Conservation (phyloP, 2,113 vertebrate species). For the Mus pahari region DNA sequence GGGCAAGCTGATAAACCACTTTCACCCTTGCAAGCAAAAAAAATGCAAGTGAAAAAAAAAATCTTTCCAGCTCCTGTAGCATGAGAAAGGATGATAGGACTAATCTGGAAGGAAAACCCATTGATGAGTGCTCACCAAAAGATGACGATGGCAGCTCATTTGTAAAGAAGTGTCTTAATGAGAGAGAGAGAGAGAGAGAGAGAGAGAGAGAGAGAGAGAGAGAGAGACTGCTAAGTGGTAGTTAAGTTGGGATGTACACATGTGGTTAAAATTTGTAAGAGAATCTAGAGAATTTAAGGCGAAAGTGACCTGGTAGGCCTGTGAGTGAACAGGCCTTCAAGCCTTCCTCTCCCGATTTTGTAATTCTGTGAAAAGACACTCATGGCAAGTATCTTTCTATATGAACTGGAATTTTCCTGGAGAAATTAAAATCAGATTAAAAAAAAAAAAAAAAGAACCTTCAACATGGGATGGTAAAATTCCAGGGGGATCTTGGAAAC, state of each 20-base stretch:
- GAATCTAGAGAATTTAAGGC: constrained; percentile 25
- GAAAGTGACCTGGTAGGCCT: not conserved
- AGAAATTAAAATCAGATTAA: not conserved
- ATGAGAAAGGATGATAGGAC: not conserved
- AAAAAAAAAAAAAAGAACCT: constrained; percentile 22
- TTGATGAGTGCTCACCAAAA: not conserved
- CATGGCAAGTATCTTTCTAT: not conserved
- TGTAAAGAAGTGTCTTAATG: not conserved
- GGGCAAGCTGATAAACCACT: not conserved
- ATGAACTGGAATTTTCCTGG: not conserved
- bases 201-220: too few relatives aligned
- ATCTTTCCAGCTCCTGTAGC: not conserved
- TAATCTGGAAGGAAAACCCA: not conserved
- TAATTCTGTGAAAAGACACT: constrained; percentile 8
- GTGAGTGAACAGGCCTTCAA: not conserved
- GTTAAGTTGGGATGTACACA: not conserved
- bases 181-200: not conserved
- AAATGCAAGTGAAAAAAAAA: not conserved
- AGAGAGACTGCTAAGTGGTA: not conserved
- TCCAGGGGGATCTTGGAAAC: not conserved
- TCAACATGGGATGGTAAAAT: not conserved
- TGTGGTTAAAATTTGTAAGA: constrained; percentile 1
- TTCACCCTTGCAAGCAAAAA: not conserved
- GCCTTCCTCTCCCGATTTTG: constrained; percentile 29
- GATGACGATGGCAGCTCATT: not conserved